Conservation (phyloP, 2,888 invertebrate species). For the Drosophila emarginata region DNA sequence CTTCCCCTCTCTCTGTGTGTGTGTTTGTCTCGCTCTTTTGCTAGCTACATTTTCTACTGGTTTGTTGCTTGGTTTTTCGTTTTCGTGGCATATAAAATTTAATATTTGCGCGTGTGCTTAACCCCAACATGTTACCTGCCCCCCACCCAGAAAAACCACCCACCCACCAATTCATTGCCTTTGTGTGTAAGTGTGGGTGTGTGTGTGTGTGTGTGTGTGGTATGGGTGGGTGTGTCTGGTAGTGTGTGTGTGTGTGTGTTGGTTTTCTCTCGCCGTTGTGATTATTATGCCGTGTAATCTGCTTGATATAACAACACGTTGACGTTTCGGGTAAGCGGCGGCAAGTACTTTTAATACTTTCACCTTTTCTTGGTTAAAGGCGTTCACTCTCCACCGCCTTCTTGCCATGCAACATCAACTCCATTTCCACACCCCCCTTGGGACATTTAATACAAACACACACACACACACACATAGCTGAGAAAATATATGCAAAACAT, state of each 20-base stretch:
- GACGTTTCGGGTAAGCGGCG: slow-evolving; percentile 37
- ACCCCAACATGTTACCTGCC: slow-evolving; percentile 33
- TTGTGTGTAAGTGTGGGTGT: slow-evolving; percentile 37
- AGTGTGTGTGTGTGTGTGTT: slow-evolving; percentile 38
- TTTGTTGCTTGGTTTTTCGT: slow-evolving; percentile 26
- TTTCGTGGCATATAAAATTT: slow-evolving; percentile 66
- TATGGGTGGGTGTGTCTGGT: slow-evolving; percentile 33
- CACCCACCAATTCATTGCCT: slow-evolving; percentile 21
- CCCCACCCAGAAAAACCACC: background rate
- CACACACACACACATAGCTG: slow-evolving; percentile 10
- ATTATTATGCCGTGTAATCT: slow-evolving; percentile 79
- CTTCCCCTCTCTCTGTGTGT: slow-evolving; percentile 8
- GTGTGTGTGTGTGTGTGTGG: slow-evolving; percentile 32
- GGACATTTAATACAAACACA: slow-evolving; percentile 21
- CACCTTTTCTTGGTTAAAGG: slow-evolving; percentile 50
- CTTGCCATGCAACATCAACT: background rate
- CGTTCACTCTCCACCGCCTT: too few species aligned
- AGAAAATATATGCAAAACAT: slow-evolving; percentile 21
- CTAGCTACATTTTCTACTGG: slow-evolving; percentile 21
- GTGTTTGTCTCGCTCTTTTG: slow-evolving; percentile 19
- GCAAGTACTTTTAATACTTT: slow-evolving; percentile 76
- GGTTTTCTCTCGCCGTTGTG: slow-evolving; percentile 52
- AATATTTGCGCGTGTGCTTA: slow-evolving; percentile 73
- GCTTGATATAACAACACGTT: slow-evolving; percentile 64
- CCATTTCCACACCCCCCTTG: background rate